Percentiles rank a stretch among this genome's conserved stretches.
Conservation (phyloP, 2,797 vertebrate species). For the Peromyscus melanophrys region DNA sequence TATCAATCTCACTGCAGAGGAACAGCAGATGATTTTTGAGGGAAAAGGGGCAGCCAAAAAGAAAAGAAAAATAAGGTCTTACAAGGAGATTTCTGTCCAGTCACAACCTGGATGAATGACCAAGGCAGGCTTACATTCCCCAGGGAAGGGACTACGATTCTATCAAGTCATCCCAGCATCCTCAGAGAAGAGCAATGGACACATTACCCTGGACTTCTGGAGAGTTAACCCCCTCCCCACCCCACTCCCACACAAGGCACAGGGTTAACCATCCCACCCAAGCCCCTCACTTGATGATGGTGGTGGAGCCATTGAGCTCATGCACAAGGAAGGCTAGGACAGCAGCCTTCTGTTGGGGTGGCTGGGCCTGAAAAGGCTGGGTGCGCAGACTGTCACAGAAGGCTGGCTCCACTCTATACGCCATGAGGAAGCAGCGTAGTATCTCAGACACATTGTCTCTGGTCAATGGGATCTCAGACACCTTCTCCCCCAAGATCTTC, state of each 20-base stretch:
- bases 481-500: conserved; percentile 97
- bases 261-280: background rate
- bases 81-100: conserved; percentile 30
- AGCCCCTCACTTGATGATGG: conserved; percentile 93
- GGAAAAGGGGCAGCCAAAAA: background rate
- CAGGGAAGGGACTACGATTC: background rate
- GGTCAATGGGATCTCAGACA: conserved; percentile 94
- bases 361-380: conserved; percentile 95
- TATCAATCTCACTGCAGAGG: conserved; percentile 96
- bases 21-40: background rate
- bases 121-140: background rate
- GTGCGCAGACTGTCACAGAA: conserved; percentile 95
- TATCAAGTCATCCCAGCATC: background rate
- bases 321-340: conserved; percentile 96
- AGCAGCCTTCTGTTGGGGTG: conserved; percentile 94
- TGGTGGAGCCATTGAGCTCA: conserved; percentile 95
- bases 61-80: background rate
- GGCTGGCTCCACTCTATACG: conserved; percentile 92
- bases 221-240: background rate
- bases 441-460: conserved; percentile 96
- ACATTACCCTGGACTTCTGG: background rate
- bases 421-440: conserved; percentile 96
- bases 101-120: background rate
- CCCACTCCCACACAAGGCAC: background rate
- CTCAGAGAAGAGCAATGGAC: background rate